phyloP scores from a whole-genome alignment of 2,113 vertebrate species.

The Callocephalon fimbriatum region DNA sequence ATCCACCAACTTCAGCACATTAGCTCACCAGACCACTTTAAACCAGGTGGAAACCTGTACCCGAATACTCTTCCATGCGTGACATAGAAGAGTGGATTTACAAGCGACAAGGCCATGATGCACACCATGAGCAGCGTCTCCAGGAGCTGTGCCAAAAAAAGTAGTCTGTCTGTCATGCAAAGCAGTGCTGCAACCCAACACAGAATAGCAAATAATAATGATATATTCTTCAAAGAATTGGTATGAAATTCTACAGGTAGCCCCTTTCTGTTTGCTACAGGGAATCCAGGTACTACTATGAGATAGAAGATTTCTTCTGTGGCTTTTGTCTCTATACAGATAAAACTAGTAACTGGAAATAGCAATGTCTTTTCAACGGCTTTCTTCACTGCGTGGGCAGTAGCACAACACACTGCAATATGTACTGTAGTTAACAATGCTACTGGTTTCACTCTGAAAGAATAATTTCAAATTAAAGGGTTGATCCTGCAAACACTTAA shows the following conservation, averaged over 20 bases:
- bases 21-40: background rate
- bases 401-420: background rate
- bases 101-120: background rate
- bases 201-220: background rate
- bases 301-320: background rate
- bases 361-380: background rate
- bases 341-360: background rate
- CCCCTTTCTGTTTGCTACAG: background rate
- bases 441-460: background rate
- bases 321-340: background rate
- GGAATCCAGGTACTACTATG: background rate
- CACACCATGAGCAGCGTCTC: background rate
- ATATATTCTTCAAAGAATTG: background rate
- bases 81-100: background rate
- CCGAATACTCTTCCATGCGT: rapidly evolving
- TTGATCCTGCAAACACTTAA: background rate
- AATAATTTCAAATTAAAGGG: background rate
- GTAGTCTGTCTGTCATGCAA: background rate
- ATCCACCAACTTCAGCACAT: background rate
- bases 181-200: background rate
- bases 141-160: background rate
- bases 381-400: background rate
- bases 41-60: background rate
- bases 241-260: background rate
- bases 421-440: background rate